A percentile compares a stretch with the other conserved stretches of the same genome.
Evolutionary conservation across 2,888 invertebrate species (phyloP).

Genomic region (Octonoba sinensis): DNA sequence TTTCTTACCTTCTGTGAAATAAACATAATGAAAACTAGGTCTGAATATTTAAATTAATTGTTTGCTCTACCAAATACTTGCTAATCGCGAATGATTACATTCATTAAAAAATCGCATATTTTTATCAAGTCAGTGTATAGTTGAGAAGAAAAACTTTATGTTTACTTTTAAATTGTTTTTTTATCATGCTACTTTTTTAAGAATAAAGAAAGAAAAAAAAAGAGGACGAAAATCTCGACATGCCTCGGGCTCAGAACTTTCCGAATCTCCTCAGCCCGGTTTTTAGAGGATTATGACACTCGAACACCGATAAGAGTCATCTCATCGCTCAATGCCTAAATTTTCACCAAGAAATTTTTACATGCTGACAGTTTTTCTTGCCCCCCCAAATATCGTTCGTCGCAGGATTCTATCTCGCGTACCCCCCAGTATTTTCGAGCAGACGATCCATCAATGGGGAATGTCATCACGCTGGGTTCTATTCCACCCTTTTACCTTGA

Average conservation of each 20-base stretch:
- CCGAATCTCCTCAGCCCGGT: neutral
- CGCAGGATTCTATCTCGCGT: neutral
- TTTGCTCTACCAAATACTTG: no score
- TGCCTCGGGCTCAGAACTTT: neutral
- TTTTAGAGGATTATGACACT: constrained; percentile 52
- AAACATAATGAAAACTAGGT: no score
- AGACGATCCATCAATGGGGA: constrained; percentile 44
- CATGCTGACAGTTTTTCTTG: constrained; percentile 24
- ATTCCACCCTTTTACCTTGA: no score
- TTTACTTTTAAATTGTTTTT: no score
- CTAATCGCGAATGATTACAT: no score
- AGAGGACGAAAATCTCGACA: neutral
- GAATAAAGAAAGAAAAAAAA: no score
- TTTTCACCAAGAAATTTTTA: constrained; percentile 36
- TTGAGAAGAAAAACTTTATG: no score
- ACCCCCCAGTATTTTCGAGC: constrained; percentile 11
- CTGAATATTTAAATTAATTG: no score
- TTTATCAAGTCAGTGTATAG: no score
- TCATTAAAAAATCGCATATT: no score
- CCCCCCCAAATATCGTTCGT: constrained; percentile 9
- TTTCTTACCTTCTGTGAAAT: no score
- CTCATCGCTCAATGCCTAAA: constrained; percentile 56
- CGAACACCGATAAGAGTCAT: constrained; percentile 38
- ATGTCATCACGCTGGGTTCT: constrained; percentile 28
- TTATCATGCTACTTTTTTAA: no score